These are phyloP conservation scores for Phymatocera aterrima DNA, from an alignment of 2,888 invertebrate genomes.

Conservation along the genomic window DNA sequence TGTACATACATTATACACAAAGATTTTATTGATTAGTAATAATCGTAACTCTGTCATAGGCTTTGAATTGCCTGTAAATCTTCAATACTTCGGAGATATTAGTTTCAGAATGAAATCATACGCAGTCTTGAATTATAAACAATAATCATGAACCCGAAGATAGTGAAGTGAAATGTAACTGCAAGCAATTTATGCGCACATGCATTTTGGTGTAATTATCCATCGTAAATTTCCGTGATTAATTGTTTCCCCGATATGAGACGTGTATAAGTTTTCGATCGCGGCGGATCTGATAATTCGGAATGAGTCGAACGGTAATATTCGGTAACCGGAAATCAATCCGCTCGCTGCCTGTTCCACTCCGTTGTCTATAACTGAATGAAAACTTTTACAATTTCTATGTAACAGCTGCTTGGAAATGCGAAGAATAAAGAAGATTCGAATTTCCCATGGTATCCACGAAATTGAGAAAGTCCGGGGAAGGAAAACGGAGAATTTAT, in stretches of 20 bases:
- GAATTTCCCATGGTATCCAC: not conserved
- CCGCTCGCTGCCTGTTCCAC: not conserved
- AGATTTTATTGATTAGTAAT: conserved; percentile 20
- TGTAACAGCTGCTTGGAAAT: not conserved
- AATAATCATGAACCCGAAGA: not conserved
- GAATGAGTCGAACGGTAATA: not conserved
- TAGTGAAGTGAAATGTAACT: too few relatives aligned
- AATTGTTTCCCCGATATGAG: too few relatives aligned
- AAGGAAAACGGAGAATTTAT: not conserved
- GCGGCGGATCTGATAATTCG: not conserved
- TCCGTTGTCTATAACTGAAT: not conserved
- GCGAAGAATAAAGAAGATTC: not conserved
- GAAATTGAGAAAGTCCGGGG: not conserved
- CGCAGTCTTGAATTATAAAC: not conserved
- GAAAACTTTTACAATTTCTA: not conserved
- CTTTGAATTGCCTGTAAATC: not conserved
- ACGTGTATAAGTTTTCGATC: too few relatives aligned
- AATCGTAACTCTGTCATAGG: not conserved
- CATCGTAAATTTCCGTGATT: too few relatives aligned
- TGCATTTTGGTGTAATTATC: not conserved
- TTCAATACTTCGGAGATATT: not conserved
- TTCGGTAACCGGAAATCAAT: not conserved
- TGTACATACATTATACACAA: not conserved
- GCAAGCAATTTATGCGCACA: too few relatives aligned
- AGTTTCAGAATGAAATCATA: not conserved